Evolutionary conservation across 37 sponge, comb jelly and placozoan genomes (phyloP).

Genomic region (Spongilla lacustris): DNA sequence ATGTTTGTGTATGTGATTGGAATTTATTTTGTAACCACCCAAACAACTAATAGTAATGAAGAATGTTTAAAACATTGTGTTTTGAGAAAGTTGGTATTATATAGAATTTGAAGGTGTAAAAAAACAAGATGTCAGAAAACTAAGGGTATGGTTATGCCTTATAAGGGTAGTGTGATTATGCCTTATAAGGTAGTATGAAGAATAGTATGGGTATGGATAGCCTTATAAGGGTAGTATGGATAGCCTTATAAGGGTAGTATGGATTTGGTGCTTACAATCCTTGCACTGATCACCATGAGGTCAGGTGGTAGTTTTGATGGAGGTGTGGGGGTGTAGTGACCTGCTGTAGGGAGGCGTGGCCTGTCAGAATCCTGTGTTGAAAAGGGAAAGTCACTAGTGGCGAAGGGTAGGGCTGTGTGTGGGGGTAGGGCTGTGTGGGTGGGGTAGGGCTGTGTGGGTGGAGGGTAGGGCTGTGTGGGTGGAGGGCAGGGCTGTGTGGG

Average conservation of each 20-base stretch:
- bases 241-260: no score
- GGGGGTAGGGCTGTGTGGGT: not conserved
- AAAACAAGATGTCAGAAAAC: no score
- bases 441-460: not conserved
- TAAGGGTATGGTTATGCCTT: not conserved
- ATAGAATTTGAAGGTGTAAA: no score
- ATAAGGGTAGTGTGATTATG: not conserved
- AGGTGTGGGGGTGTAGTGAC: not conserved
- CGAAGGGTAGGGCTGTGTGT: not conserved
- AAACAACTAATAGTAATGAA: no score
- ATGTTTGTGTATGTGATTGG: no score
- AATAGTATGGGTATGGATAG: no score
- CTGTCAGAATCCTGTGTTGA: not conserved
- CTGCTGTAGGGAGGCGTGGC: not conserved
- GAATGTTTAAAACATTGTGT: no score
- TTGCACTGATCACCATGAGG: conserved; percentile 71
- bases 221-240: no score
- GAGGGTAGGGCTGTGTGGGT: no score
- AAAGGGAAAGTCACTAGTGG: no score
- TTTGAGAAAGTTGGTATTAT: not conserved
- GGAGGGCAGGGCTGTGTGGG: no score
- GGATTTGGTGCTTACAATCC: conserved; percentile 76
- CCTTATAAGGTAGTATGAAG: not conserved
- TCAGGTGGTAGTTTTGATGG: not conserved
- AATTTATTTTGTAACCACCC: no score